Percentiles rank a stretch among this genome's conserved stretches.
Conservation (phyloP, 2,888 invertebrate species). For the Conistra vaccinii region DNA sequence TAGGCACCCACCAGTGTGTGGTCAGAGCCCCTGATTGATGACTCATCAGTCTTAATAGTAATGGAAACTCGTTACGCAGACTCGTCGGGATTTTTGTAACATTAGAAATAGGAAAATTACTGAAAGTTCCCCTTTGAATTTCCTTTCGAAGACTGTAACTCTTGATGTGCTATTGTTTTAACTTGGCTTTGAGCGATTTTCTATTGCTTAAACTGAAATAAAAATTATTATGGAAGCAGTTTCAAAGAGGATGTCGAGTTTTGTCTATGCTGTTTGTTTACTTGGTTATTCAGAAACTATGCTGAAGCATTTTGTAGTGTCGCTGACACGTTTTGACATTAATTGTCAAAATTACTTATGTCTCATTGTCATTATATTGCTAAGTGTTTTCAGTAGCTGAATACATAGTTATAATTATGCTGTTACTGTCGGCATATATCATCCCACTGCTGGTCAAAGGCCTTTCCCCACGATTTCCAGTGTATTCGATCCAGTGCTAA, state of each 20-base stretch:
- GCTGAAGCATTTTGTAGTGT: neutral
- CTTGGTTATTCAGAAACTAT: neutral
- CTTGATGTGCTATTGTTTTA: constrained; percentile 49
- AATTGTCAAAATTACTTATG: neutral
- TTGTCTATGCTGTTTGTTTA: neutral
- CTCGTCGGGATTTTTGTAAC: constrained; percentile 49
- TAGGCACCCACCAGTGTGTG: constrained; percentile 58
- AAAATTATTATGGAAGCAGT: neutral
- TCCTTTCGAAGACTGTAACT: constrained; percentile 22
- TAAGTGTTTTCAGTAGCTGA: constrained; percentile 6
- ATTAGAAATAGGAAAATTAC: constrained; percentile 47
- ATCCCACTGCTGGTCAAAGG: too few relatives aligned
- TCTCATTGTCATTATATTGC: constrained; percentile 1
- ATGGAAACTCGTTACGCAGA: constrained; percentile 62
- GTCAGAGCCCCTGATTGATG: constrained; percentile 67
- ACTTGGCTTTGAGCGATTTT: neutral
- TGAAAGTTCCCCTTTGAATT: constrained; percentile 29
- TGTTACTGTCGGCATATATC: too few relatives aligned
- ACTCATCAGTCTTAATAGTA: constrained; percentile 65
- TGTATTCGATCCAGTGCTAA: too few relatives aligned
- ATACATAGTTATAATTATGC: neutral
- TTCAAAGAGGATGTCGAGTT: neutral
- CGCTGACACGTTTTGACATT: neutral
- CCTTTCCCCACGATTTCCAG: too few relatives aligned
- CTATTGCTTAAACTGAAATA: neutral